Conservation (phyloP, 2,113 vertebrate species). For the Promerops cafer region DNA sequence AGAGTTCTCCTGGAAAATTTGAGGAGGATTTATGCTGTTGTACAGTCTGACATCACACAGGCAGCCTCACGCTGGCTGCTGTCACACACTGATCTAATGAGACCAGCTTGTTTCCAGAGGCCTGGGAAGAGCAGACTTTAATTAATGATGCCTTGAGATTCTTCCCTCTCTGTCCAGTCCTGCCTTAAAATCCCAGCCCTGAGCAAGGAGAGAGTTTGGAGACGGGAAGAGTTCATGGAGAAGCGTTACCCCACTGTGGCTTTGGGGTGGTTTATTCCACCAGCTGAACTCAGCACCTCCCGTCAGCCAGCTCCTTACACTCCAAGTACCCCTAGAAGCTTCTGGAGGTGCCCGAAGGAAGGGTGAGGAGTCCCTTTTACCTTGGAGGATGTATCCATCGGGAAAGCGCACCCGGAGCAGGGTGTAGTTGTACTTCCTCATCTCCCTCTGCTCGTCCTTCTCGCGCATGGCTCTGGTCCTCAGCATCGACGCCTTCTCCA, state of each 20-base stretch:
- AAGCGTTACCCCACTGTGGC: accelerated
- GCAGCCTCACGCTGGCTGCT: not conserved
- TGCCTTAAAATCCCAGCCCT: not conserved
- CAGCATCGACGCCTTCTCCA: slow-evolving; percentile 85
- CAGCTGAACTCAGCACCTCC: not conserved
- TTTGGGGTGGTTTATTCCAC: not conserved
- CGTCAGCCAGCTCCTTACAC: accelerated
- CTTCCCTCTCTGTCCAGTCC: not conserved
- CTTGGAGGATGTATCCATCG: slow-evolving; percentile 88
- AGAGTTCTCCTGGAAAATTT: not conserved
- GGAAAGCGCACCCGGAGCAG: slow-evolving; percentile 86
- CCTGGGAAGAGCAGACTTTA: not conserved
- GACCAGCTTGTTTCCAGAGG: not conserved
- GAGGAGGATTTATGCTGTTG: not conserved
- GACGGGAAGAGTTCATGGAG: not conserved
- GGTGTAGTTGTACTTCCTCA: slow-evolving; percentile 87
- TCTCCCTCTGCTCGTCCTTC: slow-evolving; percentile 86
- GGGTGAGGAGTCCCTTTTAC: not conserved
- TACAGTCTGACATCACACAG: not conserved
- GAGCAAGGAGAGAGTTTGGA: not conserved
- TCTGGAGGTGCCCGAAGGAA: accelerated
- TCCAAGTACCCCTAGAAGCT: not conserved
- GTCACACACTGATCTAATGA: not conserved
- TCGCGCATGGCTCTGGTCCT: slow-evolving; percentile 93
- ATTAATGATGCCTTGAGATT: not conserved